Base-by-base conservation (phyloP, 2,888 invertebrate genomes). In the Agrochola circellaris region DNA sequence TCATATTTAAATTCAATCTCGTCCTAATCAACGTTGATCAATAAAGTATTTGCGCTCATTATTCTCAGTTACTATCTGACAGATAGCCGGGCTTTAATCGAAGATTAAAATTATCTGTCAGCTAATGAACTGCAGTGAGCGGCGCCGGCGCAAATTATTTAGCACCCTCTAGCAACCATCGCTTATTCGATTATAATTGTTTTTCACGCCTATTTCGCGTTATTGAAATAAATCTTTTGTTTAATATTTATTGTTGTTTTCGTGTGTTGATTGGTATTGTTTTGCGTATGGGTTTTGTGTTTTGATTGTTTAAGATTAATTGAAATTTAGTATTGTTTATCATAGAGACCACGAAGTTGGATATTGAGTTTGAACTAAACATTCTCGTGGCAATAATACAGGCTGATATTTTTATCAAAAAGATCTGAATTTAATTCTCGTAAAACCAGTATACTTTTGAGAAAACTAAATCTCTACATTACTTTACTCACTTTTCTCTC, bases 71-170 rank as follows among this genome's bases (percentile, higher is more conserved):
- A 91, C 83, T 85, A 86, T 34, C 91, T 92, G 94, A 93, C 93
- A 93, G 92, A 92, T 88, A 87, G 88, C 90, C 94, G 94, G 92
- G 90, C 90, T 93, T 94, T 95, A 95, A 95, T 95, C 94, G 94
- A 94, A 93, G 94, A 95, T 94, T 96, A 95, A 95, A 95, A 96
- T 95, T 95, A 95, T 92, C 93, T 94, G 94, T 94, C 95, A 94
- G 93, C 90, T 94, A 93, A 94, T 93, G 93, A 93, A 91, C 78
- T 79, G 62, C 89, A 78, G 87, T 83, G 84, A 86, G 89, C 90
- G 86, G 88, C 84, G 89, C 88, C 90, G 86, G 86, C 81, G 87
- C 85, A 89, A 87, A 92, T 95, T 94, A 93, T 95, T 95, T 94
- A 95, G 91, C 90, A 90, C 90, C 91, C 90, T 88, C 88, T 88